Evolutionary conservation across 2,888 invertebrate species (phyloP), one percentile per base, ranked within the genome.

Genomic region (Ceramica pisi): DNA sequence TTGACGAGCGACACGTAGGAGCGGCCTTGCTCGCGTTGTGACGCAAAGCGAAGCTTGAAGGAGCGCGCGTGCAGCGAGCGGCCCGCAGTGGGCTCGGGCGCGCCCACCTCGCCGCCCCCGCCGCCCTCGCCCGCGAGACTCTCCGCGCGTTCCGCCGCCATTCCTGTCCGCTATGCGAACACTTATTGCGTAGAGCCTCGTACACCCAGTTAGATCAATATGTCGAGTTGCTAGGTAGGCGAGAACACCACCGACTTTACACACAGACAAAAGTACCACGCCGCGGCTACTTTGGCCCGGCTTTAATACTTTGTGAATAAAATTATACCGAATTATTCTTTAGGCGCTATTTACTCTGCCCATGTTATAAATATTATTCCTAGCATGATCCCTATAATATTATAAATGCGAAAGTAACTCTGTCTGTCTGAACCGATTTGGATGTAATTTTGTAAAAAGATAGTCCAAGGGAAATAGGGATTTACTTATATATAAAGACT

Each of bases 1-100:
- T 91, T 92, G 62, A 92, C 90, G 23, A 90, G 89, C 16, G 95
- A 94, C 64, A 94, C 90, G 85, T 93, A 85, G 21, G 95, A 96
- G 85, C 94, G 94, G 51, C 96, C 96, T 57, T 86, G 90, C 88
- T 95, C 95, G 69, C 92, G 91, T 75, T 89, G 90, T n/a, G 91
- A 80, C 69, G 94, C 94, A 86, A 95, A 95, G 10, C 94, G 92
- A 73, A 95, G 87, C 89, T 94, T 94, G 87, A 95, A 95, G 65
- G 94, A 90, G 74, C 87, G 88, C 75, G 86, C 63, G 83, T 90
- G 90, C 56, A 82, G 75, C 69, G 71, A 51, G 60, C 68, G 64
- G 50, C 61, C 71, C 61, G 46, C 64, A 44, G 41, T 60, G 55
- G 61, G 60, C 62, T 51, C 59, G 67, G 77, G 71, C 62, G 65